Conservation (phyloP, 2,113 vertebrate genomes). For the Nettapus auritus region DNA sequence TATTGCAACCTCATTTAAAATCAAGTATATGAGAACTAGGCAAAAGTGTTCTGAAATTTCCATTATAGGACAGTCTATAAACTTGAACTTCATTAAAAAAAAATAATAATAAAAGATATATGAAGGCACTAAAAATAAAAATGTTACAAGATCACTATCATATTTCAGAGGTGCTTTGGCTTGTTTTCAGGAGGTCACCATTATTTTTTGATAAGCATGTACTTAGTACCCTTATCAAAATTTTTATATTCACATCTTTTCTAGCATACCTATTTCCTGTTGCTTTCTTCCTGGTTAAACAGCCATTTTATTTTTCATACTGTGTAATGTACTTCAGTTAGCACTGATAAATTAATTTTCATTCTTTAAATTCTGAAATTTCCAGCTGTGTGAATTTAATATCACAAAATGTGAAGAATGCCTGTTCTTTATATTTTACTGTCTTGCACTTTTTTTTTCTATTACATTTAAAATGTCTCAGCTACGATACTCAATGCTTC, state of each 20-base stretch:
- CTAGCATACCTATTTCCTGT: neutral
- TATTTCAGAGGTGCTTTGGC: neutral
- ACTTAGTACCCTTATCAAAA: neutral
- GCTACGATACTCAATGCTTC: neutral
- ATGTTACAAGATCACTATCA: neutral
- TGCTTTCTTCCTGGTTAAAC: neutral
- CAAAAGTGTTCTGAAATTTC: neutral
- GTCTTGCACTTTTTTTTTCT: neutral
- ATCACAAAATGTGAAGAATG: fast-evolving
- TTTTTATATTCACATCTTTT: neutral
- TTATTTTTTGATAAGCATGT: neutral
- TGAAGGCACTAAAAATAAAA: neutral
- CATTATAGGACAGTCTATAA: neutral
- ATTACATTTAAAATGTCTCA: neutral
- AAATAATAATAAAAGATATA: neutral
- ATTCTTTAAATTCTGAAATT: neutral
- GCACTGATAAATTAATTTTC: neutral
- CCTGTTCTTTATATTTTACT: neutral
- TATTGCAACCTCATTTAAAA: neutral
- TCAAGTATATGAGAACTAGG: neutral
- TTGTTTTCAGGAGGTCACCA: neutral
- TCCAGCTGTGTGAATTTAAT: neutral
- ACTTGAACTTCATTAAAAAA: neutral
- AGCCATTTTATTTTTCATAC: neutral
- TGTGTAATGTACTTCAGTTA: neutral